phyloP scores from a whole-genome alignment of 1,140 invertebrate genomes.

The Eubasilissa regina region DNA sequence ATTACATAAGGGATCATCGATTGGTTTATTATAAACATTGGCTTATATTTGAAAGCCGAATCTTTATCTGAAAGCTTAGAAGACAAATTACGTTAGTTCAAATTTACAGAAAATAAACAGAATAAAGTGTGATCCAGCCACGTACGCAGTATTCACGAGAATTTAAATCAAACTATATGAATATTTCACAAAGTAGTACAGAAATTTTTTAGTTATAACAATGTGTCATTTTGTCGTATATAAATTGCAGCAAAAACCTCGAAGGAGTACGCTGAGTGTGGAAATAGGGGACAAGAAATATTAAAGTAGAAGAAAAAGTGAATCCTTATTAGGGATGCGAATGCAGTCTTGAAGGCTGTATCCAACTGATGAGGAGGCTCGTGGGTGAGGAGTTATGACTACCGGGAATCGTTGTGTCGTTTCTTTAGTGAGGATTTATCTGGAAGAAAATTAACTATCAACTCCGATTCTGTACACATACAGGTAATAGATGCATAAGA shows the following conservation, averaged over 20 bases:
- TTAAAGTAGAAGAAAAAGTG: background rate
- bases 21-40: no score
- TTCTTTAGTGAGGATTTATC: constrained; percentile 56
- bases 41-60: no score
- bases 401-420: constrained; percentile 55
- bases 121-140: background rate
- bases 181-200: background rate
- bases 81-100: background rate
- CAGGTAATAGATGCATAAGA: no score
- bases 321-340: background rate
- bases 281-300: background rate
- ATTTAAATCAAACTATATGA: background rate
- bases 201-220: background rate
- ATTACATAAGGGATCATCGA: no score
- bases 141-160: background rate
- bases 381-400: constrained; percentile 21
- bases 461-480: no score
- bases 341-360: background rate
- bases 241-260: no score
- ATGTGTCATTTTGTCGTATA: background rate
- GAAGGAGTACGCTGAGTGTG: background rate
- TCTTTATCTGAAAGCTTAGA: no score
- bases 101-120: background rate
- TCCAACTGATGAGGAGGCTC: constrained; percentile 13
- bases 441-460: constrained; percentile 35